phyloP scores from a whole-genome alignment of 2,113 vertebrate genomes.

The Misgurnus mizolepis region DNA sequence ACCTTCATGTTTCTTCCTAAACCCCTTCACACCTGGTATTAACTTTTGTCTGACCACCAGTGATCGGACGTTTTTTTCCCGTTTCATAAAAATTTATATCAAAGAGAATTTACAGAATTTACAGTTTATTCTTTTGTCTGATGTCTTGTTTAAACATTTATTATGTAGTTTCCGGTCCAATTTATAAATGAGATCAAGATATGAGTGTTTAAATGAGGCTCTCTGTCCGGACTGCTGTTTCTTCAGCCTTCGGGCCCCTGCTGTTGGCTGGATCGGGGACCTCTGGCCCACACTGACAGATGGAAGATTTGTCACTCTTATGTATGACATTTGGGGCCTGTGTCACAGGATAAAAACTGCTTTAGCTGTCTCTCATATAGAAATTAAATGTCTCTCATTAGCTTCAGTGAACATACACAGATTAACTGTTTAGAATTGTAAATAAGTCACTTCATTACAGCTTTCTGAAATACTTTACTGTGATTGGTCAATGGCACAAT shows the following conservation, averaged over 20 bases:
- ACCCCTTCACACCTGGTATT: too few species aligned
- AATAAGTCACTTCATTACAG: background rate
- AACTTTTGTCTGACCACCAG: too few species aligned
- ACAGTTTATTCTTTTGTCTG: too few species aligned
- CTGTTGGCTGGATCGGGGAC: constrained; percentile 23
- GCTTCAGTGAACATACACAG: background rate
- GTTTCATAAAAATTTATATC: too few species aligned
- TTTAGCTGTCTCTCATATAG: constrained; percentile 9
- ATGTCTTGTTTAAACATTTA: too few species aligned
- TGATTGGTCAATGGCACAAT: background rate
- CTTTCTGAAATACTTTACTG: background rate
- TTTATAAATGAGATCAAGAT: background rate
- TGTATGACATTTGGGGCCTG: constrained; percentile 21
- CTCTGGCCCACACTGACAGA: constrained; percentile 46
- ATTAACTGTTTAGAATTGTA: constrained; percentile 22
- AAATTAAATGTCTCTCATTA: constrained; percentile 31
- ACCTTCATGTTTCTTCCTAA: too few species aligned
- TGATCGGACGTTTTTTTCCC: too few species aligned
- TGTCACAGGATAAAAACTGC: constrained; percentile 17
- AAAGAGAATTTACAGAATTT: too few species aligned
- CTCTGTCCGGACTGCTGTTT: background rate
- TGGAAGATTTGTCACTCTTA: constrained; percentile 47
- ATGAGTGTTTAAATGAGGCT: background rate
- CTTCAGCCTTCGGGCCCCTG: constrained; percentile 10
- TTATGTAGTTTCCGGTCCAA: too few species aligned